Evolutionary conservation across 1,140 invertebrate species (phyloP), one percentile per base, ranked within the genome.

Genomic region (Sipha flava): DNA sequence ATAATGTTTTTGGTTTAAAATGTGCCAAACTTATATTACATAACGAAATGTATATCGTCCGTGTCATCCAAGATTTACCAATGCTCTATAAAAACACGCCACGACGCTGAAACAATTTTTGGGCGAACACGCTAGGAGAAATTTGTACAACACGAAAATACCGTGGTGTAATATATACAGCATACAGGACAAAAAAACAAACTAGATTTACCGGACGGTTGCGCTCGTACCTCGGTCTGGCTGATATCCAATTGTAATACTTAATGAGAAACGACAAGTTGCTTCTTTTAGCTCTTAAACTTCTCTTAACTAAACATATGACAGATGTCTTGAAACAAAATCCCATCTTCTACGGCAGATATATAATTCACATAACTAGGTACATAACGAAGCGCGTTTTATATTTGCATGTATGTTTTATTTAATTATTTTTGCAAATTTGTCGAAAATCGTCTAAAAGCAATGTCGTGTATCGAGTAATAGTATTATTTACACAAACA

Each of bases 191-290:
- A n/a, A n/a, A 23, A 29, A 57, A 57, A 64, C 59, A 26, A 34
- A n/a, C n/a, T 29, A 34, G 18, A 64, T 34, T 34, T 31, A 26
- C 31, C n/a, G 59, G 59, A 37, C 62, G 34, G n/a, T 21, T 64
- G 62, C 64, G 64, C 4, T 26, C 6, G 16, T 14, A 9, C n/a
- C n/a, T n/a, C 9, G 14, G 23, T 9, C 40, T 77, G 73, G 73
- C 52, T 52, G 52, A 59, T 23, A 40, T 57, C 73, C 73, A 77
- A 59, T 59, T 77, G 26, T 40, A 57, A 73, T 54, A 49, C 16
- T 21, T 73, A 54, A 75, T 57, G 49, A 57, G 72, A 75, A 54
- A 54, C 26, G 45, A 54, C 29, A 62, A 16, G 18, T 62, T 18
- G 29, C 14, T 3, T 62, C 23, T 3, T 37, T 18, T 21, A n/a